Percentiles rank a stretch among this genome's conserved stretches.
Evolutionary conservation across 2,113 vertebrate genomes (phyloP).

Genomic region (Octodon degus): DNA sequence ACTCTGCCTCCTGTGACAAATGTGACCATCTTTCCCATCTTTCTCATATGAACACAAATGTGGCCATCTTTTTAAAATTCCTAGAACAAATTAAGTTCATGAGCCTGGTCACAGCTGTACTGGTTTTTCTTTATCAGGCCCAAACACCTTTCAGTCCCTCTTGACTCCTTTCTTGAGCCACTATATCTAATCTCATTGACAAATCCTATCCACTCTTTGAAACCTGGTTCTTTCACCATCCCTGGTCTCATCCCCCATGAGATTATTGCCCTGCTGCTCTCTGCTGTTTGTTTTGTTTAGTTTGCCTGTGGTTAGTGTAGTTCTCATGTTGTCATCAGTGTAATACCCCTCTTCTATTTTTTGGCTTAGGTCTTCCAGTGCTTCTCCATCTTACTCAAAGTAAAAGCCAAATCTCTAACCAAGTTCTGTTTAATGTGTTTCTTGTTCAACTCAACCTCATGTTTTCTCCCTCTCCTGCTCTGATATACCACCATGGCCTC

Average conservation of each 20-base stretch:
- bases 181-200: background rate
- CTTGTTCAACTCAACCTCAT: background rate
- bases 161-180: background rate
- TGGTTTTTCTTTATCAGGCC: background rate
- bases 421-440: background rate
- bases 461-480: background rate
- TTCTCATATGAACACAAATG: background rate
- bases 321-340: background rate
- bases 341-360: background rate
- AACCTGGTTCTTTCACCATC: background rate
- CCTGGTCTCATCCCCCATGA: background rate
- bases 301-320: background rate
- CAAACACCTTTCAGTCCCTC: background rate
- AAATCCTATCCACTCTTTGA: conserved; percentile 21
- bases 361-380: background rate
- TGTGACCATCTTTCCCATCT: background rate
- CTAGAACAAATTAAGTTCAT: background rate
- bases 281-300: background rate
- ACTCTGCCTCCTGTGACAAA: background rate
- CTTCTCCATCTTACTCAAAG: conserved; percentile 15
- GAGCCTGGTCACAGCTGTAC: background rate
- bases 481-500: background rate
- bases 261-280: background rate
- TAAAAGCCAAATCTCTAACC: background rate
- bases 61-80: background rate